phyloP scores from a whole-genome alignment of 2,797 vertebrate genomes.

The Knipowitschia caucasica region DNA sequence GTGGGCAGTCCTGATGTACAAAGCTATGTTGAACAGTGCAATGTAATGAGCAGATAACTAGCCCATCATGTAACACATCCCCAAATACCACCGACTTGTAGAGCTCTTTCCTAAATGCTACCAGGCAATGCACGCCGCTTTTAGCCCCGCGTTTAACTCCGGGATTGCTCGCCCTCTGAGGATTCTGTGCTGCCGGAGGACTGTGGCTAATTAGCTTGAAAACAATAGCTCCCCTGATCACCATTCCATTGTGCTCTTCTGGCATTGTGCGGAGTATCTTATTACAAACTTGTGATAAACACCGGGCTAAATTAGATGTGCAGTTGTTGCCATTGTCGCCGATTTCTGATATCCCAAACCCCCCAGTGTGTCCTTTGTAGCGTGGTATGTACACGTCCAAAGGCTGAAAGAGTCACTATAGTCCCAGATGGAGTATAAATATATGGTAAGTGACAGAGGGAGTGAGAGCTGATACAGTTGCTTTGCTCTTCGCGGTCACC shows the following conservation, averaged over 20 bases:
- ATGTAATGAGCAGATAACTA: constrained; percentile 67
- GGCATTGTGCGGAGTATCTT: constrained; percentile 73
- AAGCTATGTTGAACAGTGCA: constrained; percentile 46
- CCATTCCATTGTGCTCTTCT: constrained; percentile 74
- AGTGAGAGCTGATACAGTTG: constrained; percentile 62
- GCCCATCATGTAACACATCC: constrained; percentile 60
- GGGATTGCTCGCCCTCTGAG: constrained; percentile 58
- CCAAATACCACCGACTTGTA: constrained; percentile 81
- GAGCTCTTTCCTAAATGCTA: constrained; percentile 71
- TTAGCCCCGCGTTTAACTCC: constrained; percentile 71
- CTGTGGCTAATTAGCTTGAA: constrained; percentile 80
- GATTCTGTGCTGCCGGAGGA: constrained; percentile 57
- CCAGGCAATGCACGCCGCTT: constrained; percentile 64
- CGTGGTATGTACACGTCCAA: constrained; percentile 42
- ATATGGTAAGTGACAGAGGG: constrained; percentile 69
- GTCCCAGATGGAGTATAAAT: constrained; percentile 74
- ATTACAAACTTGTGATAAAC: constrained; percentile 81
- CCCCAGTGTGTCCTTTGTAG: constrained; percentile 45
- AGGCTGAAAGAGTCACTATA: constrained; percentile 55
- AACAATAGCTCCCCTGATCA: constrained; percentile 83
- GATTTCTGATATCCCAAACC: constrained; percentile 75
- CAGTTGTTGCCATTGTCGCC: constrained; percentile 84
- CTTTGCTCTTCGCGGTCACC: constrained; percentile 61
- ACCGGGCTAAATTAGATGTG: constrained; percentile 80
- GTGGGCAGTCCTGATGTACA: constrained; percentile 34